Percentiles rank a stretch among this genome's conserved stretches.
These are phyloP conservation scores for Akabosia matsudoensis DNA, from an alignment of 1,140 invertebrate species.

Conservation along the genomic window DNA sequence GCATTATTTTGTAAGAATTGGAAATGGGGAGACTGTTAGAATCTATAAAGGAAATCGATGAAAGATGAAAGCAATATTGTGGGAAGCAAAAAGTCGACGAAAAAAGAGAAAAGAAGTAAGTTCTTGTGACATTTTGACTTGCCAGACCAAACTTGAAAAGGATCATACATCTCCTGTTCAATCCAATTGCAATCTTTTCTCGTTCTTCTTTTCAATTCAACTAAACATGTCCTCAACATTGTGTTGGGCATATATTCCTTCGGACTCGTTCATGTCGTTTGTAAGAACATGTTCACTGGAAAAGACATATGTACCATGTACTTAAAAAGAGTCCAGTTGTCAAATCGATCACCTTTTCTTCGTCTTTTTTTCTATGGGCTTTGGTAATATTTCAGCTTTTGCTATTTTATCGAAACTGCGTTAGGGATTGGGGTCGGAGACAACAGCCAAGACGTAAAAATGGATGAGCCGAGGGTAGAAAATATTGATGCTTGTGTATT, in stretches of 20 bases:
- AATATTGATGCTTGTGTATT: neutral
- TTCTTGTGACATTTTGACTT: slow-evolving; percentile 44
- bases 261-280: no score
- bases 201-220: neutral
- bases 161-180: slow-evolving; percentile 42
- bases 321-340: slow-evolving; percentile 10
- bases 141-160: slow-evolving; percentile 32
- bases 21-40: neutral
- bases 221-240: neutral
- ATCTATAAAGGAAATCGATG: slow-evolving; percentile 4
- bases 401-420: slow-evolving; percentile 10
- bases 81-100: neutral
- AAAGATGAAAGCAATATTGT: slow-evolving; percentile 24
- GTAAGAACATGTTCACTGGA: neutral
- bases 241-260: neutral
- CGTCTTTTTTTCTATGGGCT: neutral
- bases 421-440: neutral
- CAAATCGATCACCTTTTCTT: slow-evolving; percentile 17
- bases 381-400: slow-evolving; percentile 18
- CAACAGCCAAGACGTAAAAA: no score
- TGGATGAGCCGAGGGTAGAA: neutral
- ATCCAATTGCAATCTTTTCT: slow-evolving; percentile 8
- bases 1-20: neutral
- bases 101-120: neutral
- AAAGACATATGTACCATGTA: neutral